These are phyloP conservation scores for Drosophila melanica DNA, from an alignment of 1,140 invertebrate species.

Conservation along the genomic window DNA sequence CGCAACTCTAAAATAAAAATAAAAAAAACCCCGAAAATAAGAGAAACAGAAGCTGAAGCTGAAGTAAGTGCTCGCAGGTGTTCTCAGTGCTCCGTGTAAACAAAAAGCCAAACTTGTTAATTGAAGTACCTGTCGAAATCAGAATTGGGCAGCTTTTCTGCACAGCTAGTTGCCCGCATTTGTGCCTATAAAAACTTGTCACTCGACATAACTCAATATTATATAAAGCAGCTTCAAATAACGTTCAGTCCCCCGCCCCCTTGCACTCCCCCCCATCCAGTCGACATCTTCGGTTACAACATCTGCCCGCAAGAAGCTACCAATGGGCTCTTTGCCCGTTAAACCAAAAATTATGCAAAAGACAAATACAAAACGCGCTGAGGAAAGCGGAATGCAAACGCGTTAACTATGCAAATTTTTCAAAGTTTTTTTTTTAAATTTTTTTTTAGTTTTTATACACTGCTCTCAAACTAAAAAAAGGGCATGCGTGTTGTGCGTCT, in stretches of 20 bases:
- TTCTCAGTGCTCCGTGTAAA: conserved; percentile 34
- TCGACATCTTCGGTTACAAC: conserved; percentile 20
- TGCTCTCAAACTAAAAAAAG: too few relatives aligned
- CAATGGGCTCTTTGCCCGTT: not conserved
- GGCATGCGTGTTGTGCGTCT: too few relatives aligned
- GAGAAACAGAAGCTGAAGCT: not conserved
- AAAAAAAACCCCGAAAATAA: conserved; percentile 24
- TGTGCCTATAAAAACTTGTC: too few relatives aligned
- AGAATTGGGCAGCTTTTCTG: not conserved
- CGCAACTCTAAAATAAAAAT: conserved; percentile 36
- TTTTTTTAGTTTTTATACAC: not conserved
- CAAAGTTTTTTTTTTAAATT: not conserved
- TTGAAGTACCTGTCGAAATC: not conserved
- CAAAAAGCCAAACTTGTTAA: conserved; percentile 24
- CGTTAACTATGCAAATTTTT: conserved; percentile 57
- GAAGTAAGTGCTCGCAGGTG: conserved; percentile 19
- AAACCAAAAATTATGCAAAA: conserved; percentile 70
- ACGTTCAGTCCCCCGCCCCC: not conserved
- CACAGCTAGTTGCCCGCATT: too few relatives aligned
- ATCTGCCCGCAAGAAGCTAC: conserved; percentile 55
- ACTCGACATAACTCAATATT: conserved; percentile 1
- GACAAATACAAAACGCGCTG: conserved; percentile 53
- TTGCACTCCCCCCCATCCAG: not conserved
- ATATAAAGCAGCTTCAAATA: conserved; percentile 5
- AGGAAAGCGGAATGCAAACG: conserved; percentile 72